These are phyloP conservation scores for Lymantria monacha DNA, from an alignment of 2,888 invertebrate species.

Conservation along the genomic window DNA sequence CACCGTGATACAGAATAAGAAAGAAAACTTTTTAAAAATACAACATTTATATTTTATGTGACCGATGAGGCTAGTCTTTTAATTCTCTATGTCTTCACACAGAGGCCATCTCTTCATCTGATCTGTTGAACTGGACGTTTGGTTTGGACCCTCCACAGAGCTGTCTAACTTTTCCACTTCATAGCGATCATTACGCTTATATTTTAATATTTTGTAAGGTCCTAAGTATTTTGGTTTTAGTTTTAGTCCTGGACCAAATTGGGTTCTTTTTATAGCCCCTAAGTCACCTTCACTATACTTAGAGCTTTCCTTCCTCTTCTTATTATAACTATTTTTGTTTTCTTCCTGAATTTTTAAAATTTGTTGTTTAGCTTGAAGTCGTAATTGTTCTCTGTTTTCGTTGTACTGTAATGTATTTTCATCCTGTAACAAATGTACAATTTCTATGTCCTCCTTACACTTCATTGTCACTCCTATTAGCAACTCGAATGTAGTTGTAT, in stretches of 20 bases:
- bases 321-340: neutral
- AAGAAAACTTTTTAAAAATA: neutral
- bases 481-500: no score
- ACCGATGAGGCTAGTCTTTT: no score
- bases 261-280: slow-evolving; percentile 3
- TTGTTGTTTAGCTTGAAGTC: slow-evolving; percentile 1
- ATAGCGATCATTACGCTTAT: neutral
- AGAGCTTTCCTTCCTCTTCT: neutral
- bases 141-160: neutral
- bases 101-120: no score
- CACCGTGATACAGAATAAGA: no score
- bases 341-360: slow-evolving; percentile 3
- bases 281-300: neutral
- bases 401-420: no score
- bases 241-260: no score
- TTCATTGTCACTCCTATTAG: no score
- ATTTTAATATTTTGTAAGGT: neutral
- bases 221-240: slow-evolving; percentile 2
- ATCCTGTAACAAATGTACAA: no score
- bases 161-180: slow-evolving; percentile 1
- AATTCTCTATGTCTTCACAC: no score
- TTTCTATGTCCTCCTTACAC: no score
- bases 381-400: neutral
- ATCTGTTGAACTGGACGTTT: slow-evolving; percentile 1
- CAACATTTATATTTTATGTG: no score